Evolutionary conservation across 2,797 vertebrate genomes (phyloP).

Genomic region (Loriculus beryllinus): DNA sequence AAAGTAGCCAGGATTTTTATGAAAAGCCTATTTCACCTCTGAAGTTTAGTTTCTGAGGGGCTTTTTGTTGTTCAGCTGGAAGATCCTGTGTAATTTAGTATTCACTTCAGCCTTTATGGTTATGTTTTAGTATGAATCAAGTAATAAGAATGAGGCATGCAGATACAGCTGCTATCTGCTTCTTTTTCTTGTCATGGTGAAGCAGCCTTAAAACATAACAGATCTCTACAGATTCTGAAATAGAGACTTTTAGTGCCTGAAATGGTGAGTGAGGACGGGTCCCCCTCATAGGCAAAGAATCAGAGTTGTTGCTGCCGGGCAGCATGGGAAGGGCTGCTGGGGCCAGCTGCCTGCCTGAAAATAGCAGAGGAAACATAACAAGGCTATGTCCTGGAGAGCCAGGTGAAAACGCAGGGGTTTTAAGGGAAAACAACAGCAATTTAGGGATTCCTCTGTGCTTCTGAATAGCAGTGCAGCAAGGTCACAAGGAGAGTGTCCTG

Average conservation of each 20-base stretch:
- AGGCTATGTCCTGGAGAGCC: neutral
- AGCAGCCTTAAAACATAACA: neutral
- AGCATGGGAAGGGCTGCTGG: neutral
- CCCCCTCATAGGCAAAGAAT: neutral
- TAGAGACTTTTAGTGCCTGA: neutral
- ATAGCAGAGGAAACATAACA: neutral
- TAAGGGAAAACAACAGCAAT: neutral
- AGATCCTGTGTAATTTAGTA: neutral
- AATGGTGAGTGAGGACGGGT: neutral
- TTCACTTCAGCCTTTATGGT: neutral
- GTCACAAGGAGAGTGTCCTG: neutral
- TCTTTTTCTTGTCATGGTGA: neutral
- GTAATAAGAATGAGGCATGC: neutral
- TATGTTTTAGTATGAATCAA: neutral
- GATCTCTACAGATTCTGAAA: neutral
- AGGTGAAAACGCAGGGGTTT: neutral
- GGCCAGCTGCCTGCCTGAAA: neutral
- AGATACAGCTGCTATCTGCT: neutral
- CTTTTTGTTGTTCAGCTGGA: neutral
- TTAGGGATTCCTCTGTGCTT: neutral
- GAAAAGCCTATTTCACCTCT: neutral
- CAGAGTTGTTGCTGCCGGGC: fast-evolving
- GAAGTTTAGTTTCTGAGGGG: neutral
- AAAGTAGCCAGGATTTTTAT: neutral
- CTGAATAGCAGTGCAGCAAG: neutral